Conservation (phyloP, 53 echinoderm and acorn worm genomes). For the Stichopus horrens region DNA sequence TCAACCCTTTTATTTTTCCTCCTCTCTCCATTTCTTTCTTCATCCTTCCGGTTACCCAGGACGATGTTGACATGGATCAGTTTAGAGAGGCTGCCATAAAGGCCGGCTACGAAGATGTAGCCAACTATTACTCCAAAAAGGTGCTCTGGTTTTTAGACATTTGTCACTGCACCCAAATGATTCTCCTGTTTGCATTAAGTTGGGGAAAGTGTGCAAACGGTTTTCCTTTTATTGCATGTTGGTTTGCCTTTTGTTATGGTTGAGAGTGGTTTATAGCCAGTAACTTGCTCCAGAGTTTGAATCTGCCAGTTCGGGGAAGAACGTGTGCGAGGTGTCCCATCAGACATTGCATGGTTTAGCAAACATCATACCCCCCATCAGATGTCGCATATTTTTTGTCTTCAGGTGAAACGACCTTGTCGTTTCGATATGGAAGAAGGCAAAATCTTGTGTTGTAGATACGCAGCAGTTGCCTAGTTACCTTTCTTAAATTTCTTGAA, state of each 20-base stretch:
- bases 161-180: not conserved
- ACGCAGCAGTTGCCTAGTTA: too few relatives aligned
- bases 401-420: too few relatives aligned
- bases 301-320: not conserved
- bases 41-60: not conserved
- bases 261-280: not conserved
- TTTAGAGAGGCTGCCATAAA: slow-evolving; percentile 45
- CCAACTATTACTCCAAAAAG: slow-evolving; percentile 46
- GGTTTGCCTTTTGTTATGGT: not conserved
- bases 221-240: not conserved
- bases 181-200: not conserved
- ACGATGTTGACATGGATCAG: slow-evolving; percentile 31
- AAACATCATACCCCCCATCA: too few relatives aligned
- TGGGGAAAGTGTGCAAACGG: not conserved
- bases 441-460: too few relatives aligned
- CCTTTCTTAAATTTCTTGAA: too few relatives aligned
- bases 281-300: not conserved
- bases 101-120: slow-evolving; percentile 43
- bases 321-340: too few relatives aligned
- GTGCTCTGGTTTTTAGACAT: slow-evolving; percentile 8
- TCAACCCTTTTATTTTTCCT: not conserved
- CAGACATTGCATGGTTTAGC: too few relatives aligned
- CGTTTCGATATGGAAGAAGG: too few relatives aligned
- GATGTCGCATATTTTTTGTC: too few relatives aligned
- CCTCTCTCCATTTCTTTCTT: not conserved